A percentile compares a stretch with the other conserved stretches of the same genome.
These are phyloP conservation scores for Leucoma salicis DNA, from an alignment of 2,888 invertebrate genomes.

Conservation along the genomic window DNA sequence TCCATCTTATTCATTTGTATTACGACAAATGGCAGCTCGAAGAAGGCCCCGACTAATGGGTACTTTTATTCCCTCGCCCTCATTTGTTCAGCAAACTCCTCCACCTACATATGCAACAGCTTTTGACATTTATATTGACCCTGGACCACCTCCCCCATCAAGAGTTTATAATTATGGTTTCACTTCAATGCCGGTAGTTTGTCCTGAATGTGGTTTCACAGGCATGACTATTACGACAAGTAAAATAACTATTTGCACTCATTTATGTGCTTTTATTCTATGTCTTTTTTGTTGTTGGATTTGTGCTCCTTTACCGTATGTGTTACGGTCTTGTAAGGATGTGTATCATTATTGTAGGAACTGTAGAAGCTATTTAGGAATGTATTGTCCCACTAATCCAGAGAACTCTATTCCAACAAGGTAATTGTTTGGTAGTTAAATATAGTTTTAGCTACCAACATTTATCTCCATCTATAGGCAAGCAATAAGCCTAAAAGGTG, in stretches of 20 bases:
- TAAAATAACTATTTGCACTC: conserved; percentile 68
- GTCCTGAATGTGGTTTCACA: conserved; percentile 65
- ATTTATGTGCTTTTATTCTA: conserved; percentile 61
- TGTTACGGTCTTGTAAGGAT: conserved; percentile 71
- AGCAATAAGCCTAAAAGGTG: too few relatives aligned
- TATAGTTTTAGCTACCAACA: too few relatives aligned
- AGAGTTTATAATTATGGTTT: conserved; percentile 62
- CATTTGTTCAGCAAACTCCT: conserved; percentile 66
- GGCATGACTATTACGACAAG: conserved; percentile 58
- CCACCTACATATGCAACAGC: conserved; percentile 71
- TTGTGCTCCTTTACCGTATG: conserved; percentile 68
- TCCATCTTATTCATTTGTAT: conserved; percentile 71
- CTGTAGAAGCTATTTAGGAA: conserved; percentile 64
- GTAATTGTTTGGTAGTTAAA: too few relatives aligned
- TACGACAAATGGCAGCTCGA: conserved; percentile 60
- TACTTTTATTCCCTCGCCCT: conserved; percentile 71
- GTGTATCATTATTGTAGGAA: conserved; percentile 74
- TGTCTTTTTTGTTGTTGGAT: conserved; percentile 74
- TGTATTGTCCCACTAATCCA: conserved; percentile 70
- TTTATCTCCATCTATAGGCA: too few relatives aligned
- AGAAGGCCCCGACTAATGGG: conserved; percentile 67
- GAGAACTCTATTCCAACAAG: conserved; percentile 27
- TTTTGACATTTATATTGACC: conserved; percentile 69
- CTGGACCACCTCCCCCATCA: conserved; percentile 48
- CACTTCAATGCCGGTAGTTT: conserved; percentile 57